Evolutionary conservation across 37 sponge, comb jelly and placozoan species (phyloP), one percentile per base, ranked within the genome.

Genomic region (Eunapius fragilis): DNA sequence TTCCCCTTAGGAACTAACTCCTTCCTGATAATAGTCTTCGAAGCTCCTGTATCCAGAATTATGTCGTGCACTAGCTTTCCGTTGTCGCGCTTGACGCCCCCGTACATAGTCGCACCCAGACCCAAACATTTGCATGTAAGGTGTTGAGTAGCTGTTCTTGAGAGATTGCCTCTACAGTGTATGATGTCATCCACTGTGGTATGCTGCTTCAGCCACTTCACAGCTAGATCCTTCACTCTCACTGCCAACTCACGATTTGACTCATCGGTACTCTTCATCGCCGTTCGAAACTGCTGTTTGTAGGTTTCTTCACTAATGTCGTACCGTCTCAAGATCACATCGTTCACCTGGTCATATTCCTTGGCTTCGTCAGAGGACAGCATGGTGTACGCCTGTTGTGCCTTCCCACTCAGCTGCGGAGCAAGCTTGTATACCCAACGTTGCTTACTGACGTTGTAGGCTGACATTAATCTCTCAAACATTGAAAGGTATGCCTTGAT

Each of bases 331-430:
- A 45, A 45, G 47, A 45, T 45, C 47, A 45, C 47, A 9, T 45
- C 47, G 7, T 45, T 45, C 47, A 45, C 4, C 47, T 45, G 47
- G 47, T 45, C 47, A 9, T 45, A 45, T 45, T 45, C 33, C 3
- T 68, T 25, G 0, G 87, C 75, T 67, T 45, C 9, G 47, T 45
- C 47, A 45, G 47, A 45, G 47, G 47, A 9, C 47, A 45, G 9
- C 47, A 9, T 9, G 9, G 85, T 78, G 67, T 71, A 85, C 17
- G 77, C 77, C 30, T 76, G 69, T 30, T 77, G 77, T 2, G 85
- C 85, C 70, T 37, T 75, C 70, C 77, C 85, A 14, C 76, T 72
- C 26, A 83, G 58, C 75, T 73, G 84, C 47, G 47, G 47, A 45
- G 47, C 47, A 45, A 45, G 47, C 47, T 45, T 45, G 47, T 45